Evolutionary conservation across 2,888 invertebrate species (phyloP).

Genomic region (Scaeva pyrastri): DNA sequence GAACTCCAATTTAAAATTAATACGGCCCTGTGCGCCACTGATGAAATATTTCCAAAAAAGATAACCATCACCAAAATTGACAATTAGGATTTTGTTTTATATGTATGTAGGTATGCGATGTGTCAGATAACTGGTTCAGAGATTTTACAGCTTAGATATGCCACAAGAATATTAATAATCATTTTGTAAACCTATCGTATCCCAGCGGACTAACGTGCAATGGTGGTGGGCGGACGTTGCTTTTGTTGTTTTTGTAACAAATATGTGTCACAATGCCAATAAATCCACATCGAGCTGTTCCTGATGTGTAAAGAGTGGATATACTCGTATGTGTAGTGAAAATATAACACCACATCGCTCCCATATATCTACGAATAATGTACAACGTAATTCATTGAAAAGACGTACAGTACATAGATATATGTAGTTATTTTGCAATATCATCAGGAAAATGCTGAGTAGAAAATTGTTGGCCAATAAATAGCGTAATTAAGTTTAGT

Average conservation of each 20-base stretch:
- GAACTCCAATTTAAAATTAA: neutral
- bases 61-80: slow-evolving; percentile 66
- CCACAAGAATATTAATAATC: slow-evolving; percentile 72
- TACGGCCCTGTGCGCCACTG: neutral
- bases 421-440: neutral
- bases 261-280: slow-evolving; percentile 19
- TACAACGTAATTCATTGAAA: neutral
- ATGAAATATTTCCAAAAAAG: slow-evolving; percentile 19
- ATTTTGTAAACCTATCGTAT: slow-evolving; percentile 52
- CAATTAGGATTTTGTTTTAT: slow-evolving; percentile 69
- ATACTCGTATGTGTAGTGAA: too few relatives aligned
- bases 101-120: slow-evolving; percentile 1
- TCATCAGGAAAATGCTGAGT: slow-evolving; percentile 21
- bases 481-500: slow-evolving; percentile 60
- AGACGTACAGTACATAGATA: neutral
- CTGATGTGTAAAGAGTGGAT: too few relatives aligned
- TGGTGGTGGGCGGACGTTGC: neutral
- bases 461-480: slow-evolving; percentile 53
- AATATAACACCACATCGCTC: too few relatives aligned
- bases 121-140: slow-evolving; percentile 60
- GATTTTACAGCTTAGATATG: slow-evolving; percentile 62
- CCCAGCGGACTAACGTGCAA: slow-evolving; percentile 1
- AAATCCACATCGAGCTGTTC: neutral
- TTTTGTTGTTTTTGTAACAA: slow-evolving; percentile 2
- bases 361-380: too few relatives aligned